A percentile compares a stretch with the other conserved stretches of the same genome.
Conservation (phyloP, 2,797 vertebrate genomes). For the Gallinago solitaria region DNA sequence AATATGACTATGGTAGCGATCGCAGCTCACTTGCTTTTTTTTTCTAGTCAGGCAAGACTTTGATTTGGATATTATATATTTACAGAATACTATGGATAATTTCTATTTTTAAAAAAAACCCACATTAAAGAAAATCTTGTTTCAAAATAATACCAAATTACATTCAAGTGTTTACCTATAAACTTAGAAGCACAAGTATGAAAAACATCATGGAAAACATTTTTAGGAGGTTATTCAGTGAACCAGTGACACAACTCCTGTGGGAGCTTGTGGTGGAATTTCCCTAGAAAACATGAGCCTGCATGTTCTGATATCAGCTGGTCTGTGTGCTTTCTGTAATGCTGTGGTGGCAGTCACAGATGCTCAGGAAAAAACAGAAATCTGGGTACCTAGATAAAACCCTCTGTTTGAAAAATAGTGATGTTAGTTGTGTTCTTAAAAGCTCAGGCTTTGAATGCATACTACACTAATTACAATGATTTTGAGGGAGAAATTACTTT, state of each 20-base stretch:
- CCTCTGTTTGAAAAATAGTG: neutral
- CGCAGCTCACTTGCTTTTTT: neutral
- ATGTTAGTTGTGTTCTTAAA: neutral
- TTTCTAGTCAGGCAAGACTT: neutral
- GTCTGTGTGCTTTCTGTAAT: neutral
- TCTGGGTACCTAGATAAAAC: neutral
- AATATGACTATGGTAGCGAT: neutral
- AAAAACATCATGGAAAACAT: neutral
- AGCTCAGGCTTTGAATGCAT: neutral
- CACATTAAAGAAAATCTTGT: neutral
- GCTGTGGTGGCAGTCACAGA: neutral
- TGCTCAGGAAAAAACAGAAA: neutral
- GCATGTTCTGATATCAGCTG: neutral
- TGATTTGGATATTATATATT: neutral
- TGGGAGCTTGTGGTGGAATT: neutral
- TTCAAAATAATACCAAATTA: neutral
- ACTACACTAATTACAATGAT: neutral
- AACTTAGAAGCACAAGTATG: neutral
- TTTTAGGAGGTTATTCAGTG: neutral
- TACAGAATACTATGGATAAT: neutral
- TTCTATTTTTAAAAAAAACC: neutral
- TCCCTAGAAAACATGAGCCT: neutral
- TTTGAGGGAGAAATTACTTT: neutral
- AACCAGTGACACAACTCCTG: fast-evolving
- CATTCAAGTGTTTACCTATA: neutral